phyloP scores from a whole-genome alignment of 2,888 invertebrate species.

The Matsumyia berberina region DNA sequence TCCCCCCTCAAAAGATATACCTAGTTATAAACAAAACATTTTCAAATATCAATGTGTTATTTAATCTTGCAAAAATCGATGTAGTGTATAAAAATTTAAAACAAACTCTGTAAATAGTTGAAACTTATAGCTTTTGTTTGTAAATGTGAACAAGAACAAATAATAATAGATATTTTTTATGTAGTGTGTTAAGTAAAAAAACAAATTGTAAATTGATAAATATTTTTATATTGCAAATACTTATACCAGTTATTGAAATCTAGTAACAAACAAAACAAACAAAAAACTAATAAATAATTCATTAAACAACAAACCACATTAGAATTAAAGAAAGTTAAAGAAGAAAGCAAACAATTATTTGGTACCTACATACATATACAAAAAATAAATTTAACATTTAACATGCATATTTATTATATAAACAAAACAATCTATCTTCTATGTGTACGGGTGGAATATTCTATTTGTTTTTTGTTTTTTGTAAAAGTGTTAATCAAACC shows the following conservation, averaged over 20 bases:
- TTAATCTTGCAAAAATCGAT: conserved; percentile 45
- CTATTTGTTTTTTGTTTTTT: conserved; percentile 67
- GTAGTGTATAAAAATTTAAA: conserved; percentile 62
- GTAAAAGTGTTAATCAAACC: conserved; percentile 54
- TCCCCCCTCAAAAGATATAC: conserved; percentile 38
- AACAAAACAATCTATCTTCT: conserved; percentile 66
- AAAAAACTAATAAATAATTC: conserved; percentile 42
- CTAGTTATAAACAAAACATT: not conserved
- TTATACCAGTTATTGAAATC: conserved; percentile 64
- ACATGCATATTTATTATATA: conserved; percentile 65
- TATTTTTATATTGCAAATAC: conserved; percentile 76
- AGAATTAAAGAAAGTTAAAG: conserved; percentile 65
- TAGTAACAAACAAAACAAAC: conserved; percentile 40
- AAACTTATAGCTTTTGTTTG: conserved; percentile 75
- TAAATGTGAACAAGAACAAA: conserved; percentile 69
- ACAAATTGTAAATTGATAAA: conserved; percentile 74
- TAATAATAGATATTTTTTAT: conserved; percentile 74
- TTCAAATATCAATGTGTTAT: conserved; percentile 71
- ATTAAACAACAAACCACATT: conserved; percentile 39
- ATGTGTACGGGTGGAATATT: conserved; percentile 61
- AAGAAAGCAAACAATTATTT: conserved; percentile 52
- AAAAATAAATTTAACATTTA: conserved; percentile 57
- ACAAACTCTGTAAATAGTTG: conserved; percentile 67
- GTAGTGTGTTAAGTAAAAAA: conserved; percentile 73
- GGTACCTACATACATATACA: conserved; percentile 60